These are phyloP conservation scores for Cliona cf. orientalis DNA, from an alignment of 37 sponge, comb jelly and placozoan genomes.

Conservation along the genomic window DNA sequence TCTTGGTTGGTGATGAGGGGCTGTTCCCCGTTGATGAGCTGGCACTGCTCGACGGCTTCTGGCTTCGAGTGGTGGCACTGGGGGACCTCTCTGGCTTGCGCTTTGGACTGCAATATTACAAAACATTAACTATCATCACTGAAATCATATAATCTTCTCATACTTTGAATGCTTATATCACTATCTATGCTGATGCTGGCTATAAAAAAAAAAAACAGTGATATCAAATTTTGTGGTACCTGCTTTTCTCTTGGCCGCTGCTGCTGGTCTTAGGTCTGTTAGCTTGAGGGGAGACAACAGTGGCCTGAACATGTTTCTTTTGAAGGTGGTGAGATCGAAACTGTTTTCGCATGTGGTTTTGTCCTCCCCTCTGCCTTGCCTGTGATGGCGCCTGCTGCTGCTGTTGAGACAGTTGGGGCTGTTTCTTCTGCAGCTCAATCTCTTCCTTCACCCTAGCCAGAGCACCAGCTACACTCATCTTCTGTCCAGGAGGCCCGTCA, in stretches of 20 bases:
- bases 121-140: no score
- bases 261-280: neutral
- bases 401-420: no score
- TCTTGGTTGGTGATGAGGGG: no score
- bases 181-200: no score
- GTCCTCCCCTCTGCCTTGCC: neutral
- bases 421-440: neutral
- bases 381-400: neutral
- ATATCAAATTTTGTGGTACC: no score
- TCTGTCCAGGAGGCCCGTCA: constrained; percentile 13
- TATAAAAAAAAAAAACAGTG: no score
- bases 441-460: constrained; percentile 21
- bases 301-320: constrained; percentile 2
- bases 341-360: no score
- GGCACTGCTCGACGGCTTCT: neutral
- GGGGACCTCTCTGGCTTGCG: neutral
- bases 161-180: no score
- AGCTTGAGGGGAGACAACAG: neutral
- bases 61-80: neutral
- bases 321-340: neutral
- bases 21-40: no score
- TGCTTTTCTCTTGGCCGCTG: no score
- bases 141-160: no score
- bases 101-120: no score
- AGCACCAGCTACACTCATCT: neutral